Percentiles rank a stretch among this genome's conserved stretches.
Evolutionary conservation across 2,888 invertebrate genomes (phyloP).

Genomic region (Hydroisotoma schaefferi): DNA sequence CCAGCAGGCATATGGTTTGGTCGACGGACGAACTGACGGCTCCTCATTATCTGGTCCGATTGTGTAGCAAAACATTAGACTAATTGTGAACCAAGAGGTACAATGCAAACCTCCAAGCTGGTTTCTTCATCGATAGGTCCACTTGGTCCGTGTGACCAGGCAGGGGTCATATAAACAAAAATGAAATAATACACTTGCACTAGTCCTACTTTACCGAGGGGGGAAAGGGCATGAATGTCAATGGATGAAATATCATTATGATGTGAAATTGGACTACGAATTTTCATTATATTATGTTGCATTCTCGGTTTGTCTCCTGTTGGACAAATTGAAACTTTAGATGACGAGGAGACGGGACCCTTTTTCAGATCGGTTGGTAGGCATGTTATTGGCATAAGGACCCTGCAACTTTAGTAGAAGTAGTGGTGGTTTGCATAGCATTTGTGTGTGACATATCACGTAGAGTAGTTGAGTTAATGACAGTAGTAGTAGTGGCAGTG

Average conservation of each 20-base stretch:
- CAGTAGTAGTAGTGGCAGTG: no score
- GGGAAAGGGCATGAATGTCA: not conserved
- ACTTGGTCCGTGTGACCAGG: conserved; percentile 3
- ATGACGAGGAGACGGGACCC: not conserved
- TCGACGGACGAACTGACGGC: no score
- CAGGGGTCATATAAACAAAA: conserved; percentile 4
- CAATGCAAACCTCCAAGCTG: not conserved
- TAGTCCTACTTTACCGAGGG: no score
- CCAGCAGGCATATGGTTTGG: no score
- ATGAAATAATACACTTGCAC: not conserved
- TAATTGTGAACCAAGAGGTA: not conserved
- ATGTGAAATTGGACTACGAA: conserved; percentile 11
- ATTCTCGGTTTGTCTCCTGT: conserved; percentile 10
- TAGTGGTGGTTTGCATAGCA: no score
- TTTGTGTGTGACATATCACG: no score
- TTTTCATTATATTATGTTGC: conserved; percentile 3
- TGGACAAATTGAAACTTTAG: conserved; percentile 8
- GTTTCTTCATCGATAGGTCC: conserved; percentile 3
- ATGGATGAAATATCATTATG: conserved; percentile 9
- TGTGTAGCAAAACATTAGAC: not conserved
- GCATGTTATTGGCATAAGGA: no score
- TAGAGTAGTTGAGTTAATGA: conserved; percentile 1
- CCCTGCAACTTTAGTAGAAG: no score
- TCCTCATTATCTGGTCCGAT: no score
- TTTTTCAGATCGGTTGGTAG: no score